phyloP scores from a whole-genome alignment of 2,888 invertebrate species.

The Volucella inanis region DNA sequence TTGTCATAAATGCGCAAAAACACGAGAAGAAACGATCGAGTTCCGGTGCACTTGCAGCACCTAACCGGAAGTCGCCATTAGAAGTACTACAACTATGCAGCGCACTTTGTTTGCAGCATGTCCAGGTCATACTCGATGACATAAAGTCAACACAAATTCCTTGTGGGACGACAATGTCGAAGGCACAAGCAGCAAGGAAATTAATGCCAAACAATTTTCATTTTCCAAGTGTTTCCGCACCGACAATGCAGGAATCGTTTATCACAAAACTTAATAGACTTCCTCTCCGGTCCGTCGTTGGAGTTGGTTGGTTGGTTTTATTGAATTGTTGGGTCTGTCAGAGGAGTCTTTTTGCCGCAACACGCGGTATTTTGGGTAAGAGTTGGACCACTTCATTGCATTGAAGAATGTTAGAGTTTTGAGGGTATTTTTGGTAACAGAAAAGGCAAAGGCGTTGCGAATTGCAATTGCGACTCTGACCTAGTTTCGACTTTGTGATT shows the following conservation, averaged over 20 bases:
- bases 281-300: conserved; percentile 33
- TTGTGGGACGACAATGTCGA: neutral
- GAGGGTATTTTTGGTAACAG: neutral
- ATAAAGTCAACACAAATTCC: conserved; percentile 43
- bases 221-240: conserved; percentile 73
- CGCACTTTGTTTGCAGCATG: conserved; percentile 54
- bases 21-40: conserved; percentile 59
- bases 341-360: conserved; percentile 21
- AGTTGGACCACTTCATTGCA: conserved; percentile 13
- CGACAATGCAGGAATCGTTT: conserved; percentile 74
- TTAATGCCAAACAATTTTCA: conserved; percentile 73
- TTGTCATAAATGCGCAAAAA: conserved; percentile 70
- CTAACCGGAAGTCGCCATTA: conserved; percentile 68
- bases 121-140: conserved; percentile 58
- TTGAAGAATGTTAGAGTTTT: conserved; percentile 9
- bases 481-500: conserved; percentile 9
- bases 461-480: conserved; percentile 7
- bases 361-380: conserved; percentile 7
- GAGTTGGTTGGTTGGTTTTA: conserved; percentile 32
- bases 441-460: conserved; percentile 25
- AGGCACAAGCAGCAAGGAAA: conserved; percentile 35
- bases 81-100: conserved; percentile 57
- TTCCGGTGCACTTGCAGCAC: conserved; percentile 74
- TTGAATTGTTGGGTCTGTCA: conserved; percentile 40
- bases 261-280: conserved; percentile 74